Percentiles rank a stretch among this genome's conserved stretches.
Conservation (phyloP, 2,113 vertebrate species). For the Circaetus gallicus region DNA sequence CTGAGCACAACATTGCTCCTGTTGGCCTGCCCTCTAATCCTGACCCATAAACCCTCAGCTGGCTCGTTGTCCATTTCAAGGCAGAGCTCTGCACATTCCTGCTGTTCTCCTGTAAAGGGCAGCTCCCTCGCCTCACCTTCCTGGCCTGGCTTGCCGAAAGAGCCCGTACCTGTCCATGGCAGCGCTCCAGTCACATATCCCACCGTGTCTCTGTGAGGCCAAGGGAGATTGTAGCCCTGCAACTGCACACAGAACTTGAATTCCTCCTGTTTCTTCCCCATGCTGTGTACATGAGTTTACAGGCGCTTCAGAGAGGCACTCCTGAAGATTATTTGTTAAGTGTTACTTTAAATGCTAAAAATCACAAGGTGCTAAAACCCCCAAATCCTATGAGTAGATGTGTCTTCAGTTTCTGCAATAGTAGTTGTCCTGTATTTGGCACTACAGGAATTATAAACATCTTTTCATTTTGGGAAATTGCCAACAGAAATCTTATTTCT, state of each 20-base stretch:
- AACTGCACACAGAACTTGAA: background rate
- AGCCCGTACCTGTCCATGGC: accelerated
- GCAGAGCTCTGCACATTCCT: accelerated
- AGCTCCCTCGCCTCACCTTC: background rate
- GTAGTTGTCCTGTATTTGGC: background rate
- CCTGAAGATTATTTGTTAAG: background rate
- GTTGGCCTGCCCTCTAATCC: background rate
- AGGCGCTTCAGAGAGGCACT: background rate
- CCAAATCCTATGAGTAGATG: background rate
- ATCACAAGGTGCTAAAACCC: background rate
- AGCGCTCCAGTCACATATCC: accelerated
- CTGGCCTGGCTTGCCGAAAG: background rate
- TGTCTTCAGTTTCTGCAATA: background rate
- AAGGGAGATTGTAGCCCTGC: background rate
- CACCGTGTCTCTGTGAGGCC: background rate
- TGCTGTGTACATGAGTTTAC: background rate
- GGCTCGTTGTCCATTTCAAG: background rate
- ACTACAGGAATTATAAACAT: background rate
- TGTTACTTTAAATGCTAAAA: background rate
- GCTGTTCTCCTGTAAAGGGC: accelerated
- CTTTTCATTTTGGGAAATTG: background rate
- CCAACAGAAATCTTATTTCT: conserved; percentile 2
- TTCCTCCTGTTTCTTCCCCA: background rate
- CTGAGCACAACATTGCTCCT: background rate
- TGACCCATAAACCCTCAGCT: background rate